Conservation (phyloP, 2,113 vertebrate species). For the Morone saxatilis region DNA sequence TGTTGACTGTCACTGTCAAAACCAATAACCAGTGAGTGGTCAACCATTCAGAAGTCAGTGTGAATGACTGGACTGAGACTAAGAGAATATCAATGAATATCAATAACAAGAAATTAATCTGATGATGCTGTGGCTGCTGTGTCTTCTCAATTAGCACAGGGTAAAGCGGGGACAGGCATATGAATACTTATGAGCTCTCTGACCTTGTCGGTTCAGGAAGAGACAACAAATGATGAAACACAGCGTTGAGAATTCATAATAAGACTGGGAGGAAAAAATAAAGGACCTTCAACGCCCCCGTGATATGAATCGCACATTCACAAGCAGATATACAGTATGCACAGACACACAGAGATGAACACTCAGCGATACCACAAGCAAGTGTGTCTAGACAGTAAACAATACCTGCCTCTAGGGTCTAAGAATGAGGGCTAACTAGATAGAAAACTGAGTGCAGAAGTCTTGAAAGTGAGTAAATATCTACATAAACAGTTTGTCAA, state of each 20-base stretch:
- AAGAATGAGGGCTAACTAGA: slow-evolving; percentile 46
- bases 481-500: slow-evolving; percentile 19
- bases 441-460: slow-evolving; percentile 6
- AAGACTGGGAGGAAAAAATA: slow-evolving; percentile 24
- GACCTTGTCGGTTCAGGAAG: slow-evolving; percentile 48
- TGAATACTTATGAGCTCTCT: slow-evolving; percentile 55
- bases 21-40: neutral
- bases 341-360: neutral
- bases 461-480: neutral
- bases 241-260: slow-evolving; percentile 44
- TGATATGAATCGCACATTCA: slow-evolving; percentile 41
- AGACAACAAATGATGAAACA: slow-evolving; percentile 37
- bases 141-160: slow-evolving; percentile 1
- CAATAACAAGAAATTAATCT: slow-evolving; percentile 14
- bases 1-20: neutral
- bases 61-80: neutral
- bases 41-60: neutral
- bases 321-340: slow-evolving; percentile 1
- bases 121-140: neutral
- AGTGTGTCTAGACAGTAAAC: slow-evolving; percentile 59
- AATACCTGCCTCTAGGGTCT: slow-evolving; percentile 30
- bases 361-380: slow-evolving; percentile 28
- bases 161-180: neutral
- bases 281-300: slow-evolving; percentile 3
- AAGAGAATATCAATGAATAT: slow-evolving; percentile 3